phyloP scores from a whole-genome alignment of 2,888 invertebrate genomes.

The Aethes cnicana region DNA sequence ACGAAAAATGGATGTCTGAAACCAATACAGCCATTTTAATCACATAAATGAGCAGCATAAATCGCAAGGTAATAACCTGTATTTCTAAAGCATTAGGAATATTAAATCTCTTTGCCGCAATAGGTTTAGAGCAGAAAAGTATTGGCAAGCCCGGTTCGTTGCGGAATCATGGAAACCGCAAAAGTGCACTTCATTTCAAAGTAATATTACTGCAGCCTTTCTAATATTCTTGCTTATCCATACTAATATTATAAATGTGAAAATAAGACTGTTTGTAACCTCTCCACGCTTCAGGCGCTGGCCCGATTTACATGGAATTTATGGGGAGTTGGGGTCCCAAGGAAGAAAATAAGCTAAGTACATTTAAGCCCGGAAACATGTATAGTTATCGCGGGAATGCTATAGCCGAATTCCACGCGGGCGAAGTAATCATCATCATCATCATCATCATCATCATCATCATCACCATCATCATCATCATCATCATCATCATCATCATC shows the following conservation, averaged over 20 bases:
- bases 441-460: neutral
- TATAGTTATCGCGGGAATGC: no score
- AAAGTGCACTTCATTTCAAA: constrained; percentile 61
- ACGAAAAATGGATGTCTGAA: no score
- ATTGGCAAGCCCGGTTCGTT: constrained; percentile 34
- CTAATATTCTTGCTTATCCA: no score
- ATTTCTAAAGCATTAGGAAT: constrained; percentile 16
- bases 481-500: no score
- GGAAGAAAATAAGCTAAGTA: neutral
- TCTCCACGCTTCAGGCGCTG: no score
- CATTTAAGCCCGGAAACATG: neutral
- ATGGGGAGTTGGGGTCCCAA: neutral
- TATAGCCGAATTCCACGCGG: no score
- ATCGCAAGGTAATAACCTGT: neutral
- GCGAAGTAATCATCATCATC: constrained; percentile 2
- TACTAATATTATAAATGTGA: no score
- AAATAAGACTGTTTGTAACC: no score
- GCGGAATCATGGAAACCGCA: constrained; percentile 51
- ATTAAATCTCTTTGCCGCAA: constrained; percentile 4
- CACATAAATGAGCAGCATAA: no score
- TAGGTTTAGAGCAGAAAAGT: constrained; percentile 16
- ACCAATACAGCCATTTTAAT: no score
- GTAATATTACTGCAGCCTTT: constrained; percentile 56
- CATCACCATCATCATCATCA: no score
- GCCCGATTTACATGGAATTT: constrained; percentile 61